Evolutionary conservation across 2,797 vertebrate genomes (phyloP).

Genomic region (Tiaroga cobitis): DNA sequence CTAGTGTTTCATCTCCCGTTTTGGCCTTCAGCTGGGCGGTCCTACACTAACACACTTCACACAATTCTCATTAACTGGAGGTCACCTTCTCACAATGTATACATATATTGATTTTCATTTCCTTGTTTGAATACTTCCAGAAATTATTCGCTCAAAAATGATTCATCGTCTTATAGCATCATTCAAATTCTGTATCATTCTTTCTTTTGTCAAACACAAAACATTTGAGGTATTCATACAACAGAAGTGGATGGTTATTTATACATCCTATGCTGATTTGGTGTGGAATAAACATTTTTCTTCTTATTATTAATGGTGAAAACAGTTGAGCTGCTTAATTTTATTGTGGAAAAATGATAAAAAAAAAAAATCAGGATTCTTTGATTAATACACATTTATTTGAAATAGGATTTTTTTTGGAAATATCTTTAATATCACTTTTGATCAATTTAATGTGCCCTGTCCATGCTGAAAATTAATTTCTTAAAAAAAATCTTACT

Average conservation of each 20-base stretch:
- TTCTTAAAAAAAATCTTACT: neutral
- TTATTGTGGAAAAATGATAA: neutral
- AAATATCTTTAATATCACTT: neutral
- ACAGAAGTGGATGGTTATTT: neutral
- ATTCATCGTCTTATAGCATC: neutral
- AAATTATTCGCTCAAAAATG: neutral
- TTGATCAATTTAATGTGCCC: neutral
- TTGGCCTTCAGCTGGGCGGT: constrained; percentile 23
- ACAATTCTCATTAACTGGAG: constrained; percentile 16
- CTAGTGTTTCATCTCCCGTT: constrained; percentile 1
- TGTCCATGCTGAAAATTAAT: neutral
- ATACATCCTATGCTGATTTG: neutral
- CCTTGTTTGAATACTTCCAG: neutral
- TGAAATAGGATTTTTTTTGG: neutral
- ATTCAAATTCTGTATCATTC: neutral
- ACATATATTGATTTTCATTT: constrained; percentile 7
- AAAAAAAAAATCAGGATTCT: neutral
- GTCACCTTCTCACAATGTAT: constrained; percentile 14
- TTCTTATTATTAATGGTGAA: neutral
- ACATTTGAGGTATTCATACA: neutral
- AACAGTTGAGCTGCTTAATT: neutral
- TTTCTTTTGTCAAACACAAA: neutral
- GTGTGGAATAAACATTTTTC: neutral
- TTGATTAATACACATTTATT: neutral
- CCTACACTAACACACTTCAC: neutral